Conservation (phyloP, 2,113 vertebrate species). For the Podilymbus podiceps region DNA sequence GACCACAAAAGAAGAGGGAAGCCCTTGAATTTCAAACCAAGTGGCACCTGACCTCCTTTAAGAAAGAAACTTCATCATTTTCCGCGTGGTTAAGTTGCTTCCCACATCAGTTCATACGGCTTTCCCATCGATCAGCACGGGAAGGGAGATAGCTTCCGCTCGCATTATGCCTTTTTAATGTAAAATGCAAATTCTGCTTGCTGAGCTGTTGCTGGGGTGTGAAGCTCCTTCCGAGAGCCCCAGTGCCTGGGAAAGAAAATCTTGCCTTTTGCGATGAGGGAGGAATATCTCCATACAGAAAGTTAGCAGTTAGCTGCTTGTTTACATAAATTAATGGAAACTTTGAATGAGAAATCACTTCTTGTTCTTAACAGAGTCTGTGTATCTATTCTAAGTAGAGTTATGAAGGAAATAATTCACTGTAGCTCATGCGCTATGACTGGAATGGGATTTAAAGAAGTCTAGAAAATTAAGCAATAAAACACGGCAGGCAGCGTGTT, state of each 20-base stretch:
- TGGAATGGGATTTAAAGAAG: not conserved
- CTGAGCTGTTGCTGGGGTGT: not conserved
- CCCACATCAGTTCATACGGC: not conserved
- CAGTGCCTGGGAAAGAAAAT: not conserved
- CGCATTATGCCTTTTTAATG: not conserved
- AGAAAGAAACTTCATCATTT: not conserved
- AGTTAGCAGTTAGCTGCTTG: not conserved
- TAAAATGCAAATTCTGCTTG: not conserved
- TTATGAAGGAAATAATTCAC: not conserved
- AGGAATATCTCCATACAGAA: not conserved
- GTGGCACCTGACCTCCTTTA: not conserved
- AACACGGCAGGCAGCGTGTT: not conserved
- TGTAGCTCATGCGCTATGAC: not conserved
- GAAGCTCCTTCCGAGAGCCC: not conserved
- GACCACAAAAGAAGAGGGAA: not conserved
- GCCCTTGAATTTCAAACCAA: not conserved
- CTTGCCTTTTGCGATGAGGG: not conserved
- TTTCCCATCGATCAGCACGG: rapidly evolving
- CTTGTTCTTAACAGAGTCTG: not conserved
- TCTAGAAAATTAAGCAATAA: not conserved
- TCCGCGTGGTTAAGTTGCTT: not conserved
- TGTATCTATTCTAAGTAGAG: not conserved
- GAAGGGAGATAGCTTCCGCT: not conserved
- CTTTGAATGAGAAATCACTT: not conserved
- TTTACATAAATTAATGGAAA: not conserved